Conservation (phyloP, 1,140 invertebrate species). For the Neodiprion pinetum region DNA sequence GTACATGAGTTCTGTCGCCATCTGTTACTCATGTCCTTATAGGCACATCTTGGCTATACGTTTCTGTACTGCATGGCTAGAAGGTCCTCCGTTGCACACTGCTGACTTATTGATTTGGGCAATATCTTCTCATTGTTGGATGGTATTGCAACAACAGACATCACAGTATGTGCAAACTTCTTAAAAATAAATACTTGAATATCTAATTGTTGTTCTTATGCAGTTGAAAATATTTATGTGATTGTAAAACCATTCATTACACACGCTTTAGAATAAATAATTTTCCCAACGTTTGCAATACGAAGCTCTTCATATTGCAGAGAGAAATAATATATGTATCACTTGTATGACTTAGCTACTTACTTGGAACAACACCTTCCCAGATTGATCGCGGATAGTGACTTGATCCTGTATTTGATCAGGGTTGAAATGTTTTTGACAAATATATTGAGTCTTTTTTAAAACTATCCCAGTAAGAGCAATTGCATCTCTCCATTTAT, state of each 20-base stretch:
- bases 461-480: neutral
- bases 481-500: neutral
- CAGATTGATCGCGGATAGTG: no score
- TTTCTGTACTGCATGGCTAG: neutral
- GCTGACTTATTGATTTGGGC: neutral
- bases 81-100: neutral
- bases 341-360: neutral
- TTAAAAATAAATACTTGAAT: neutral
- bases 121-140: neutral
- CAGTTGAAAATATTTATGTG: no score
- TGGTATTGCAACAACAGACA: neutral
- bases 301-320: no score
- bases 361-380: neutral
- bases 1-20: neutral
- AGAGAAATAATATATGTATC: no score
- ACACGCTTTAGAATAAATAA: no score
- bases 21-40: neutral
- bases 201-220: neutral
- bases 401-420: no score
- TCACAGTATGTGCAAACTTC: neutral
- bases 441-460: neutral
- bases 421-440: neutral
- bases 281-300: no score
- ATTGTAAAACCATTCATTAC: no score
- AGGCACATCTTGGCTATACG: neutral